These are phyloP conservation scores for Phenganax subtilis DNA, from an alignment of 92 coral and sea anemone genomes.

Conservation along the genomic window DNA sequence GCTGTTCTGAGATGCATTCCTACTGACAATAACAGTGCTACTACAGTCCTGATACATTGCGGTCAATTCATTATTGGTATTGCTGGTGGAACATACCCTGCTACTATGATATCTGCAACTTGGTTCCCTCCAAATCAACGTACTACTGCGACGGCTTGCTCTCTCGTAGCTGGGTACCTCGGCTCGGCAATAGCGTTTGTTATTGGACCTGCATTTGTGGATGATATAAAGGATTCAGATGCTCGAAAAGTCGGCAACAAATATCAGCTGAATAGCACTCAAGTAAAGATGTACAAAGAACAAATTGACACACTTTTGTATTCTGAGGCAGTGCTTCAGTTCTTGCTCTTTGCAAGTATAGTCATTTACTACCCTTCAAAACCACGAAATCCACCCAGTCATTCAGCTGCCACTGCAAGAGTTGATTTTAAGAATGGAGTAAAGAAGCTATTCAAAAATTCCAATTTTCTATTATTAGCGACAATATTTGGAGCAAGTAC, in stretches of 20 bases:
- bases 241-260: constrained; percentile 40
- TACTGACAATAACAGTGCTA: constrained; percentile 40
- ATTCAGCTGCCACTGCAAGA: constrained; percentile 75
- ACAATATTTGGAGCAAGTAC: constrained; percentile 72
- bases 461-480: constrained; percentile 62
- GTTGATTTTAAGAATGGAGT: constrained; percentile 77
- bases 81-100: constrained; percentile 79
- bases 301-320: constrained; percentile 81
- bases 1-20: constrained; percentile 74
- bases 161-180: constrained; percentile 73
- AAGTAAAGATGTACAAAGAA: constrained; percentile 17
- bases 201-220: constrained; percentile 79
- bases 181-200: constrained; percentile 83
- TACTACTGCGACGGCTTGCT: constrained; percentile 93
- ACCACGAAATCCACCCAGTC: constrained; percentile 89
- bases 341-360: constrained; percentile 62
- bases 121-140: constrained; percentile 98
- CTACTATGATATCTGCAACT: constrained; percentile 86
- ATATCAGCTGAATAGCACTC: constrained; percentile 14
- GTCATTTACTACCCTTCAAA: constrained; percentile 86
- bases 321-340: constrained; percentile 65
- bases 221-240: constrained; percentile 74
- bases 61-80: constrained; percentile 79
- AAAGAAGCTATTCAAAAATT: constrained; percentile 64
- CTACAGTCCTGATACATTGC: constrained; percentile 65